phyloP scores from a whole-genome alignment of 2,888 invertebrate species.

The Nephrotoma flavescens region DNA sequence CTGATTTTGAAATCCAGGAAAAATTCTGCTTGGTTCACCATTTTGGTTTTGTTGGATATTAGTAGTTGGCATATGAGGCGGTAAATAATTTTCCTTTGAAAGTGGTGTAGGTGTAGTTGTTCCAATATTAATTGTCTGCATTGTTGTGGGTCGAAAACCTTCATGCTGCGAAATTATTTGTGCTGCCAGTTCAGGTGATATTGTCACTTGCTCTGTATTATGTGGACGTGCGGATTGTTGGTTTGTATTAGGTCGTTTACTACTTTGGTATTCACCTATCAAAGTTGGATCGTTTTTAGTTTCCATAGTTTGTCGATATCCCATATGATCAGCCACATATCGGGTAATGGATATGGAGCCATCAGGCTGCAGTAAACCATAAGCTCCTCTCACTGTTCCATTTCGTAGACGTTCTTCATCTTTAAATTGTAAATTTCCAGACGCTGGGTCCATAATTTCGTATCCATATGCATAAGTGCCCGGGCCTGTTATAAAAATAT shows the following conservation, averaged over 20 bases:
- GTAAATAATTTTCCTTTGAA: background rate
- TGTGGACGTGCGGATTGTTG: background rate
- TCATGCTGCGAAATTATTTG: conserved; percentile 20
- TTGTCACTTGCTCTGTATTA: background rate
- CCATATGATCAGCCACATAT: conserved; percentile 48
- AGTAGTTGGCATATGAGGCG: background rate
- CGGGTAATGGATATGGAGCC: conserved; percentile 43
- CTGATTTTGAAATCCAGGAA: background rate
- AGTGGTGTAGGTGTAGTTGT: background rate
- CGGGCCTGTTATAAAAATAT: conserved; percentile 29
- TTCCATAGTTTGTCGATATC: conserved; percentile 38
- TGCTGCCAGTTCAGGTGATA: conserved; percentile 18
- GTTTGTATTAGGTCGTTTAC: background rate
- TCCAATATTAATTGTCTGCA: conserved; percentile 5
- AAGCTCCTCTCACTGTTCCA: conserved; percentile 57
- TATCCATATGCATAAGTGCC: conserved; percentile 61
- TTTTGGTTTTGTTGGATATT: background rate
- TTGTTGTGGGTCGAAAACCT: conserved; percentile 20
- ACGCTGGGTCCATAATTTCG: conserved; percentile 46
- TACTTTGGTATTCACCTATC: background rate
- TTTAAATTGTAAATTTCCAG: conserved; percentile 53
- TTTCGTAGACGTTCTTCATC: conserved; percentile 53
- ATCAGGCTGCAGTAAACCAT: conserved; percentile 50
- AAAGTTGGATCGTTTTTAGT: background rate
- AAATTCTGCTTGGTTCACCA: background rate